Evolutionary conservation across 2,113 vertebrate genomes (phyloP), one percentile per base, ranked within the genome.

Genomic region (Myodes glareolus): DNA sequence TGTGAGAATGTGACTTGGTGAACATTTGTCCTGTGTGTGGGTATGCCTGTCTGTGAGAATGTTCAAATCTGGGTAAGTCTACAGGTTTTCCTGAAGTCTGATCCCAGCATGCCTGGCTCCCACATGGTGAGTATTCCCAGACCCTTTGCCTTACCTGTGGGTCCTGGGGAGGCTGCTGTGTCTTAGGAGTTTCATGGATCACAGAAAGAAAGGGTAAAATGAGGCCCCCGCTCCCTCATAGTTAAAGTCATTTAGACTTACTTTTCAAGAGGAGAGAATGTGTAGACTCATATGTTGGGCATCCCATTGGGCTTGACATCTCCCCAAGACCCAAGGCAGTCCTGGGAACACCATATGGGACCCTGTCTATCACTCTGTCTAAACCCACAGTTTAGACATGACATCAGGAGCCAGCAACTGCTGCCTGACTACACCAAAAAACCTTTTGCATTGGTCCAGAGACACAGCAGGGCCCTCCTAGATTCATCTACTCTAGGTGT

Each of bases 121-220:
- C 80, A 86, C 47, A 90, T 8, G 97, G 98, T 98, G 87, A 98
- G 98, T 98, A 98, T 94, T 52, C 95, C 92, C 95, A 94, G 84
- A 87, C 47, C n/a, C 63, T 78, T 45, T 27, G 19, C 50, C 72
- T 88, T 21, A 50, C 58, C 75, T 39, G 3, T 17, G 0, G 2
- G 72, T 65, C 70, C 88, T 52, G 21, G 65, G 70, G 72, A 75
- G 42, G 36, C 76, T n/a, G 50, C 67, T 39, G 0, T 10, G 45
- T 75, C 90, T 94, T 89, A 95, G 85, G 29, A 68, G n/a, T 39
- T 45, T 36, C 2, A 4, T 1, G 42, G 80, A 29, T 45, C 91
- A 61, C 45, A 27, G 2, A 42, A 88, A 39, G 78, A 36, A 25
- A 55, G 23, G 42, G 17, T 21, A 42, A 52, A 13, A 42, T 1